Conservation (phyloP, 1,140 invertebrate genomes). For the Bombus consobrinus region DNA sequence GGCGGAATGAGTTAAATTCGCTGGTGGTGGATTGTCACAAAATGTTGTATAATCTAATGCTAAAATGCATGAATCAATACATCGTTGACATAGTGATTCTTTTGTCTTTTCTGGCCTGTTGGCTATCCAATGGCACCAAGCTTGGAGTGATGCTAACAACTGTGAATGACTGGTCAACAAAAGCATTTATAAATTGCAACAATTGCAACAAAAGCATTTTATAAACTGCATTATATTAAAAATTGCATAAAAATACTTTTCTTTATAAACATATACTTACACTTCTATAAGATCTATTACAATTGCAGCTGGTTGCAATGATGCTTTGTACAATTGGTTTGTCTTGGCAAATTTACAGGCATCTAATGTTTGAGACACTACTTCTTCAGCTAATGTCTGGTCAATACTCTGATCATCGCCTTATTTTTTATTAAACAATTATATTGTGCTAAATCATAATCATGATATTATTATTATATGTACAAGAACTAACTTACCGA, state of each 20-base stretch:
- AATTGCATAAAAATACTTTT: not conserved
- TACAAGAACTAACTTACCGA: constrained; percentile 75
- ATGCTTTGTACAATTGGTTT: constrained; percentile 73
- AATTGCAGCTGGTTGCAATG: constrained; percentile 75
- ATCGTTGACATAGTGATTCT: constrained; percentile 74
- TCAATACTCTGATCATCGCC: constrained; percentile 70
- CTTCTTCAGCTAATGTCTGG: constrained; percentile 71
- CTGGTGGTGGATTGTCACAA: constrained; percentile 71
- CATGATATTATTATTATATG: not conserved
- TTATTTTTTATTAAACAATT: constrained; percentile 30
- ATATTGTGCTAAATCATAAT: not conserved
- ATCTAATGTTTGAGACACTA: constrained; percentile 76
- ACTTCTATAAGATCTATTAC: constrained; percentile 80
- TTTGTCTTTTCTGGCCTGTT: constrained; percentile 76
- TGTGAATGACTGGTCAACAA: constrained; percentile 85
- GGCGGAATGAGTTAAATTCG: constrained; percentile 85
- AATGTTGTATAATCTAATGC: constrained; percentile 67
- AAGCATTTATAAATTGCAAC: constrained; percentile 13
- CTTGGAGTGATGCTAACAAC: constrained; percentile 86
- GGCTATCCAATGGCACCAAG: constrained; percentile 86
- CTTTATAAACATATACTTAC: constrained; percentile 73
- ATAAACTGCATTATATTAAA: not conserved
- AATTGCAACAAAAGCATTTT: constrained; percentile 14
- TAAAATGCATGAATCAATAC: constrained; percentile 75
- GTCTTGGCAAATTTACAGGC: constrained; percentile 78